Conservation (phyloP, 2,888 invertebrate genomes). For the Elgonia sp. region DNA sequence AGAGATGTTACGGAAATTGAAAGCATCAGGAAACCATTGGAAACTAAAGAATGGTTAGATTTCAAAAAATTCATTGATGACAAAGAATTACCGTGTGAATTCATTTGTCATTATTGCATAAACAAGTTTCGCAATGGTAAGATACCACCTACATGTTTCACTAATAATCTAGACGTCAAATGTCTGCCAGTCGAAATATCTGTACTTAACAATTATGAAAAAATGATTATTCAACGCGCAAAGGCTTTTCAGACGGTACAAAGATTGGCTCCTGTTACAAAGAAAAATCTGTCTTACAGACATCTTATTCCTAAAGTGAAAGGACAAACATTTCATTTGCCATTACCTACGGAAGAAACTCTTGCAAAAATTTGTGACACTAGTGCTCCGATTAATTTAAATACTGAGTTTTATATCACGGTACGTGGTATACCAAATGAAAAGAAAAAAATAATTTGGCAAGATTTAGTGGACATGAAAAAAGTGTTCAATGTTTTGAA, state of each 20-base stretch:
- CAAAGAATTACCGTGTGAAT: slow-evolving; percentile 10
- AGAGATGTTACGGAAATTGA: slow-evolving; percentile 14
- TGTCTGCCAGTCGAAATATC: slow-evolving; percentile 72
- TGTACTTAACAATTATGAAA: slow-evolving; percentile 78
- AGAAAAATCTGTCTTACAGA: slow-evolving; percentile 78
- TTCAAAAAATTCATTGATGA: slow-evolving; percentile 5
- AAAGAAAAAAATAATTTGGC: slow-evolving; percentile 77
- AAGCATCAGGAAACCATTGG: slow-evolving; percentile 9
- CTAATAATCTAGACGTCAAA: slow-evolving; percentile 74
- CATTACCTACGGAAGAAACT: slow-evolving; percentile 82
- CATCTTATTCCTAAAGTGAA: slow-evolving; percentile 76
- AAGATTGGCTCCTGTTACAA: slow-evolving; percentile 81
- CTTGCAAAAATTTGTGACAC: slow-evolving; percentile 80
- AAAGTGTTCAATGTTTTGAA: background rate
- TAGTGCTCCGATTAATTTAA: slow-evolving; percentile 77
- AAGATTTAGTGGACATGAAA: slow-evolving; percentile 78
- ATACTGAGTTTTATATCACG: slow-evolving; percentile 81
- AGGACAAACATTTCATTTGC: slow-evolving; percentile 73
- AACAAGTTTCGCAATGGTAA: slow-evolving; percentile 71
- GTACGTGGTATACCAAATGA: slow-evolving; percentile 81
- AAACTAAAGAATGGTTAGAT: background rate
- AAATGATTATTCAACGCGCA: slow-evolving; percentile 79
- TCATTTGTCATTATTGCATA: slow-evolving; percentile 72
- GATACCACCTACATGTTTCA: slow-evolving; percentile 80
- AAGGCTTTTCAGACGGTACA: slow-evolving; percentile 83